These are phyloP conservation scores for Malurus leucopterus DNA, from an alignment of 2,797 vertebrate species.

Conservation along the genomic window DNA sequence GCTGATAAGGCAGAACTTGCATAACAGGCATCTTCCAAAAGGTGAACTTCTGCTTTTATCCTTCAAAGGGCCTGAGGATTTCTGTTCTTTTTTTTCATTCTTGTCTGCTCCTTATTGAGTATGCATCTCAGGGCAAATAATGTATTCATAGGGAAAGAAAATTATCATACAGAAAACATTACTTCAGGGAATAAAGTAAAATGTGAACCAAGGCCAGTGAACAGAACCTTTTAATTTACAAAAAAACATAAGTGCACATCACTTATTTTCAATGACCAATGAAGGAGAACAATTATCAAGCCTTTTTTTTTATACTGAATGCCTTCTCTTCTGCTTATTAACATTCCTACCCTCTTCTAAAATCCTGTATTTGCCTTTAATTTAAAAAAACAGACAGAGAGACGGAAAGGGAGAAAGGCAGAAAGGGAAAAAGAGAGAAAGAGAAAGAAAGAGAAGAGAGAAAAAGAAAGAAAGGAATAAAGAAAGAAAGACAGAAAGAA, in stretches of 20 bases:
- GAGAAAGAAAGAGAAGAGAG: too few relatives aligned
- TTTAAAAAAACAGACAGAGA: background rate
- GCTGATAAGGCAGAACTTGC: background rate
- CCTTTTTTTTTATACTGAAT: background rate
- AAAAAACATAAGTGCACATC: background rate
- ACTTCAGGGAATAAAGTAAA: background rate
- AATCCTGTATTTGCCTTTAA: background rate
- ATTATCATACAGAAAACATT: constrained; percentile 25
- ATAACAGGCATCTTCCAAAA: background rate
- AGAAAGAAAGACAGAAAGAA: too few relatives aligned
- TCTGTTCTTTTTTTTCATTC: background rate
- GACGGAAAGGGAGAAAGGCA: too few relatives aligned
- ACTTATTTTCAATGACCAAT: background rate
- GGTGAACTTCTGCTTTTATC: background rate
- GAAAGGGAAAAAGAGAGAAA: rapidly evolving
- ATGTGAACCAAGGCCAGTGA: background rate
- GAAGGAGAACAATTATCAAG: background rate
- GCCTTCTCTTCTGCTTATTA: background rate
- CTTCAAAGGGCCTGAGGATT: background rate
- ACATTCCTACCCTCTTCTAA: background rate
- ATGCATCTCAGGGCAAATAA: background rate
- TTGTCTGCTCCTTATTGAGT: background rate
- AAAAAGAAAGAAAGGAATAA: too few relatives aligned
- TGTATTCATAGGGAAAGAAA: constrained; percentile 4
- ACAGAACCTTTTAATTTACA: background rate